Percentiles rank a stretch among this genome's conserved stretches.
Conservation (phyloP, 2,888 invertebrate species). For the Sisyra terminalis region DNA sequence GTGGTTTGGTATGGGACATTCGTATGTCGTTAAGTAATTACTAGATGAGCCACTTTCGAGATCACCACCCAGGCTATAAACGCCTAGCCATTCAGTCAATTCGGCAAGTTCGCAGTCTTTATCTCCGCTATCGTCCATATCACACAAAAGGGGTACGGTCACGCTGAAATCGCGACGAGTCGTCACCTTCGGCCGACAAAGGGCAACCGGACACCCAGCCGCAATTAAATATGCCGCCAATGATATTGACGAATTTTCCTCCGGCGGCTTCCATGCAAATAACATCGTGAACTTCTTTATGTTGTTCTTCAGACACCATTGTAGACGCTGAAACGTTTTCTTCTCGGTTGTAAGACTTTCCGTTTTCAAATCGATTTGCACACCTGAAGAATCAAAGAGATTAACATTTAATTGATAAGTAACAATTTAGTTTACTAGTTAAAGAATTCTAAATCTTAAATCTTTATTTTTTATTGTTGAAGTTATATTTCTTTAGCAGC, state of each 20-base stretch:
- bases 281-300: slow-evolving; percentile 28
- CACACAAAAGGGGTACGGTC: slow-evolving; percentile 23
- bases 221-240: slow-evolving; percentile 36
- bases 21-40: slow-evolving; percentile 26
- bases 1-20: slow-evolving; percentile 22
- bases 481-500: too few species aligned
- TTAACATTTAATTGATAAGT: too few species aligned
- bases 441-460: too few species aligned
- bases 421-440: too few species aligned
- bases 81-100: slow-evolving; percentile 38
- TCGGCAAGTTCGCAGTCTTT: slow-evolving; percentile 15
- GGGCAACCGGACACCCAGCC: slow-evolving; percentile 26
- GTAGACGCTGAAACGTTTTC: slow-evolving; percentile 28
- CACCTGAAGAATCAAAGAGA: slow-evolving; percentile 24
- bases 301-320: slow-evolving; percentile 22
- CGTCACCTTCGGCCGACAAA: slow-evolving; percentile 26
- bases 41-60: slow-evolving; percentile 19
- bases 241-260: slow-evolving; percentile 34
- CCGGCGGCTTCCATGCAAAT: slow-evolving; percentile 34
- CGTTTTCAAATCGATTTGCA: slow-evolving; percentile 31
- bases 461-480: too few species aligned
- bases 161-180: slow-evolving; percentile 23
- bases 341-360: slow-evolving; percentile 28
- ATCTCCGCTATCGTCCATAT: slow-evolving; percentile 16
- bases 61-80: slow-evolving; percentile 29